These are phyloP conservation scores for Stichopus chloronotus DNA, from an alignment of 35 echinoderm and acorn worm species.

Conservation along the genomic window DNA sequence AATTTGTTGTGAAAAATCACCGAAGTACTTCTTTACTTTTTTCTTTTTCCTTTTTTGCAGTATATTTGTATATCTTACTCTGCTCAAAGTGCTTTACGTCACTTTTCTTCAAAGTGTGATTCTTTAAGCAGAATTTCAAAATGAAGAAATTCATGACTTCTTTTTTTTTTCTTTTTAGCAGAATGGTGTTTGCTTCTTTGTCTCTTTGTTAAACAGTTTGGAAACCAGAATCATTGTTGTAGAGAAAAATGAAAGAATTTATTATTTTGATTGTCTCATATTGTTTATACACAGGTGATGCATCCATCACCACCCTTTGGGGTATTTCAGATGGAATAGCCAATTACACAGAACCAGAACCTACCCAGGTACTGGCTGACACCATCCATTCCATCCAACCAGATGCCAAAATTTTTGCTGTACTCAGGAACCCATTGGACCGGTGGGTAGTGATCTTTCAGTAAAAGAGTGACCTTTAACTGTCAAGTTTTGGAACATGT, in stretches of 20 bases:
- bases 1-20: too few relatives aligned
- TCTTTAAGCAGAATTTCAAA: too few relatives aligned
- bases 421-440: slow-evolving; percentile 40
- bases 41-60: too few relatives aligned
- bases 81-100: too few relatives aligned
- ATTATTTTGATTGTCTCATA: not conserved
- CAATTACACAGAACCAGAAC: slow-evolving; percentile 40
- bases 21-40: too few relatives aligned
- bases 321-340: slow-evolving; percentile 39
- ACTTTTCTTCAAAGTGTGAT: too few relatives aligned
- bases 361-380: slow-evolving; percentile 36
- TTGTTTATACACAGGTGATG: slow-evolving; percentile 22
- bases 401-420: slow-evolving; percentile 39
- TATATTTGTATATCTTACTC: too few relatives aligned
- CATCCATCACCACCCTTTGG: slow-evolving; percentile 30
- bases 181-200: too few relatives aligned
- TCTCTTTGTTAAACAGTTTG: too few relatives aligned
- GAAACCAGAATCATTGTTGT: too few relatives aligned
- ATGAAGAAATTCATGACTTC: too few relatives aligned
- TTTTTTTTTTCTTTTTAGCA: too few relatives aligned
- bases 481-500: not conserved
- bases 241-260: not conserved
- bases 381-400: slow-evolving; percentile 46
- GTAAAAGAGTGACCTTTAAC: not conserved
- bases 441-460: not conserved